Evolutionary conservation across 2,113 vertebrate genomes (phyloP), one percentile per base, ranked within the genome.

Genomic region (Setophaga kirtlandii): DNA sequence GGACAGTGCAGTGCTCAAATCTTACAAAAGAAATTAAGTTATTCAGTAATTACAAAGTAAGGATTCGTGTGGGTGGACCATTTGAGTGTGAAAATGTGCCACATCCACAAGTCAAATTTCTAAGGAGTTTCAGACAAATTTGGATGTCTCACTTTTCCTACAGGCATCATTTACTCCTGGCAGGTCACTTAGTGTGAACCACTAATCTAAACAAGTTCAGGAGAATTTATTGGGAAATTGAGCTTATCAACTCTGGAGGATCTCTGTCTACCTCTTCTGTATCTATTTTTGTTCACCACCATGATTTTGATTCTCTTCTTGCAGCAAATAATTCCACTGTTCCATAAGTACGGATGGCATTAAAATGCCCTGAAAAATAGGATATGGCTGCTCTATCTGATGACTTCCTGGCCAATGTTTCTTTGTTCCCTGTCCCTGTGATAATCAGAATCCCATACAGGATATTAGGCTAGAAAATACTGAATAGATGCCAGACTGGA

Each of bases 401-500:
- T 95, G 73, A 75, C 62, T 83, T 96, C 80, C 76, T 92, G 80
- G n/a, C 53, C 88, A 82, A 31, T n/a, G n/a, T 81, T 82, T 69
- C 95, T 95, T 96, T 96, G 90, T 96, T 94, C 92, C 42, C 37
- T 62, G n/a, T 93, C 53, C 77, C 22, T 0, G 0, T 0, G 41
- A 83, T 92, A 92, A 95, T 86, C 86, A 78, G 62, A 87, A 90
- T 68, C 83, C 73, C 42, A 39, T 84, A 87, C 96, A 96, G 93
- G 96, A 97, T 97, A 96, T 96, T 95, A 92, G 76, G 60, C 69
- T 78, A 65, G 86, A 93, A 89, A 95, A 85, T 69, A 50, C 37
- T 39, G 73, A 95, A 93, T 69, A 97, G 90, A 96, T 96, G 77
- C 69, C 83, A 94, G 69, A 62, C 83, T 84, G 76, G 88, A 93